Base-by-base conservation (phyloP, 1,140 invertebrate genomes). In the Melipona quadrifasciata region DNA sequence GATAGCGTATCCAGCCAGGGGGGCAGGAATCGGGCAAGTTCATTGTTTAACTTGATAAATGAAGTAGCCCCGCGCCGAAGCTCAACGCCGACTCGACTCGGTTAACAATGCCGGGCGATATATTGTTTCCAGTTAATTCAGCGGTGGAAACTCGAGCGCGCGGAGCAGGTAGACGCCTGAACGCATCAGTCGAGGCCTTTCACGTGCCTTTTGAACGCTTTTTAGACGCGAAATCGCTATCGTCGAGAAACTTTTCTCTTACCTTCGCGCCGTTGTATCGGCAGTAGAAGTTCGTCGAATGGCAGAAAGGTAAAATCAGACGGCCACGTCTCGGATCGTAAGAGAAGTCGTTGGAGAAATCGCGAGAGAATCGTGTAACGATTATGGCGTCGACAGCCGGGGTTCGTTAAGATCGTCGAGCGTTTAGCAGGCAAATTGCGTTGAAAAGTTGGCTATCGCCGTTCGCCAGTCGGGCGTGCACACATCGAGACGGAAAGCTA, bases 11-110 rank as follows among this genome's bases (percentile, higher is more conserved):
- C 27, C 17, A 65, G 53, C 39, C 1, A 55, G 39, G 58, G 55
- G 65, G n/a, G 24, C 34, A 21, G 39, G 31, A 14, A 58, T 55
- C 58, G 57, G 70, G 87, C 86, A 8, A 47, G 39, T 47, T 88
- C 87, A 92, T 93, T 93, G 93, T 93, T 93, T 92, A 90, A 92
- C 89, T 93, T 93, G 93, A 93, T 93, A 93, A 93, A 93, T 93
- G 92, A 93, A 92, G 91, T 92, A 91, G 89, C 77, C 90, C 87
- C 83, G 85, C 84, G 82, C 51, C 67, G 82, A 73, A 85, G 89
- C 83, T 89, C 84, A 79, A 87, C 87, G 67, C 86, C 77, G 76
- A 86, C 86, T 87, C 84, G 86, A 86, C 86, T 87, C 84, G 86
- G 88, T 90, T 91, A 87, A 92, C 91, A 92, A 92, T 92, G 83